These are phyloP conservation scores for Mesodorylaimus sp. DNA, from an alignment of 2,888 invertebrate genomes.

Conservation along the genomic window DNA sequence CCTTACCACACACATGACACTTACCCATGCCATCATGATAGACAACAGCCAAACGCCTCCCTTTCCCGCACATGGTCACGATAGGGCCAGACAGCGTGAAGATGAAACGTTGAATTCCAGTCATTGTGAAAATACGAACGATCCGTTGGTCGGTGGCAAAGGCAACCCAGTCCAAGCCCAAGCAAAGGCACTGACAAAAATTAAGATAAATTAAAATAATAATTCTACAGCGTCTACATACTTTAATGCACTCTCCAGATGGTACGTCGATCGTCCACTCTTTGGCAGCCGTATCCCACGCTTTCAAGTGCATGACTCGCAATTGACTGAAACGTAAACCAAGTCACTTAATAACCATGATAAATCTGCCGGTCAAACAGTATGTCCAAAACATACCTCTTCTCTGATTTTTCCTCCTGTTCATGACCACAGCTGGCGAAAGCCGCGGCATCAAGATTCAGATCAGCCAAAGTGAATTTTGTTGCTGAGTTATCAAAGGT, in stretches of 20 bases:
- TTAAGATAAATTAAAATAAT: not conserved
- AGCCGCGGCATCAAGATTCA: conserved; percentile 59
- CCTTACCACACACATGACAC: too few species aligned
- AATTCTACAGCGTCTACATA: conserved; percentile 34
- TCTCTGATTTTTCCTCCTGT: not conserved
- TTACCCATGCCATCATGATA: conserved; percentile 44
- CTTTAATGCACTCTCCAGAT: conserved; percentile 55
- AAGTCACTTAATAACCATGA: not conserved
- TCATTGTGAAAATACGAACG: conserved; percentile 60
- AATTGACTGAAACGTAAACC: conserved; percentile 42
- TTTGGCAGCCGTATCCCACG: conserved; percentile 46
- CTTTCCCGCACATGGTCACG: conserved; percentile 47
- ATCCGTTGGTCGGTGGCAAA: conserved; percentile 54
- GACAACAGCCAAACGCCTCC: conserved; percentile 45
- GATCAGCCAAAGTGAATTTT: conserved; percentile 65
- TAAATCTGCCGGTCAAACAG: not conserved
- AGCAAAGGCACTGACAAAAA: conserved; percentile 35
- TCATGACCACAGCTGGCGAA: conserved; percentile 14
- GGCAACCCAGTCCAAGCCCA: conserved; percentile 53
- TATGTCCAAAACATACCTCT: not conserved
- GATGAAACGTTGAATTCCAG: conserved; percentile 66
- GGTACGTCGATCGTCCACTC: conserved; percentile 67
- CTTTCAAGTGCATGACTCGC: conserved; percentile 53
- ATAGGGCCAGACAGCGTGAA: conserved; percentile 53
- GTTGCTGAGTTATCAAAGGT: conserved; percentile 62